Evolutionary conservation across 2,888 invertebrate species (phyloP).

Genomic region (Nasonia oneida): DNA sequence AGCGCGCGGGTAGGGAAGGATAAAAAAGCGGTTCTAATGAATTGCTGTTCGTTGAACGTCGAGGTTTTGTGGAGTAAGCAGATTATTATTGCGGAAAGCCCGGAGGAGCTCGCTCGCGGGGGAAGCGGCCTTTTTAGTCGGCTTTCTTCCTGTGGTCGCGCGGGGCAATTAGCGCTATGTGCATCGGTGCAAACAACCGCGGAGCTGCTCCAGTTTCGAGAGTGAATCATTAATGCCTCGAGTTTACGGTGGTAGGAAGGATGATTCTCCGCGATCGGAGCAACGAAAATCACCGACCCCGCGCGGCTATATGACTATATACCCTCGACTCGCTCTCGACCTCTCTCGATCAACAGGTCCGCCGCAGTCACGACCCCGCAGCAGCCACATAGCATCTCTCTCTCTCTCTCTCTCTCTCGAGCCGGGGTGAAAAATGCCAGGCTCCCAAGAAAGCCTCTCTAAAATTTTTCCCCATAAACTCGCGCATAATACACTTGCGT

Average conservation of each 20-base stretch:
- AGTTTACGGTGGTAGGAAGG: not conserved
- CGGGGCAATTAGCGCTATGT: not conserved
- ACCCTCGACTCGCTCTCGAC: not conserved
- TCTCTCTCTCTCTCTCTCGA: not conserved
- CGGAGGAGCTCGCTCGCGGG: not conserved
- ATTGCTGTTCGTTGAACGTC: slow-evolving; percentile 17
- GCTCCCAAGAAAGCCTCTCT: not conserved
- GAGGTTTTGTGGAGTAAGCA: slow-evolving; percentile 21
- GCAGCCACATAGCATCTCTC: not conserved
- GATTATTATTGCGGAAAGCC: slow-evolving; percentile 16
- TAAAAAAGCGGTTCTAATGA: slow-evolving; percentile 34
- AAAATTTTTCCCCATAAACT: slow-evolving; percentile 11
- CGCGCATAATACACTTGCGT: slow-evolving; percentile 27
- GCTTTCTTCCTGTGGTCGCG: not conserved
- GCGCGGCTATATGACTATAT: not conserved
- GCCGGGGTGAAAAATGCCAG: not conserved
- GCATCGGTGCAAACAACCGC: not conserved
- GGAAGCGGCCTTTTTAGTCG: not conserved
- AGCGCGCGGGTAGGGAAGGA: not conserved
- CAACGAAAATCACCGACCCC: not conserved
- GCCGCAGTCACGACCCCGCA: not conserved
- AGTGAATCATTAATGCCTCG: too few relatives aligned
- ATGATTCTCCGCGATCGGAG: not conserved
- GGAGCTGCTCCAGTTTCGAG: too few relatives aligned
- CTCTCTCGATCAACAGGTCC: slow-evolving; percentile 11